phyloP scores from a whole-genome alignment of 2,113 vertebrate species.

The Sterrhoptilus dennistouni region DNA sequence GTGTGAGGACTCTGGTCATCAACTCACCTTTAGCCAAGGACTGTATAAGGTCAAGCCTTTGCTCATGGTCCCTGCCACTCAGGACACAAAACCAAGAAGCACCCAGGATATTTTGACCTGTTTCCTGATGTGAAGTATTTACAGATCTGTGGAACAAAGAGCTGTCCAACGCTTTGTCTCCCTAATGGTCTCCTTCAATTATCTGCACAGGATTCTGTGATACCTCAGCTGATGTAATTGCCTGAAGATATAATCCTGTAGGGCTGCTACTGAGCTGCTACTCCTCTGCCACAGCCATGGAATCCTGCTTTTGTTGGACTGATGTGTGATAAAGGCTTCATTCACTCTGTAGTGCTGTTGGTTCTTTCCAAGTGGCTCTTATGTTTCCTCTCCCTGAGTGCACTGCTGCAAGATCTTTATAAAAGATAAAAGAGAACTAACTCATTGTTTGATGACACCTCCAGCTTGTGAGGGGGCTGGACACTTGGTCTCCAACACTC shows the following conservation, averaged over 20 bases:
- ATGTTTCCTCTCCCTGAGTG: neutral
- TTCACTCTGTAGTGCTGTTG: conserved; percentile 26
- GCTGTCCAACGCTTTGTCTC: neutral
- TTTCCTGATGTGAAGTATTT: neutral
- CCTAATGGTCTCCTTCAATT: neutral
- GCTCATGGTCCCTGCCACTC: neutral
- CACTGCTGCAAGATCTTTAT: neutral
- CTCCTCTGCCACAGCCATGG: neutral
- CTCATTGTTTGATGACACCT: conserved; percentile 13
- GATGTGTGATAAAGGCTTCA: neutral
- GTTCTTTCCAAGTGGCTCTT: conserved; percentile 40
- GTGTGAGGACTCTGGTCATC: fast-evolving
- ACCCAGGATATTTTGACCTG: neutral
- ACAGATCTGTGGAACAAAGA: neutral
- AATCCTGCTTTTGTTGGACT: neutral
- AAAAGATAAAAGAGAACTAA: conserved; percentile 10
- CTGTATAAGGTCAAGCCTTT: neutral
- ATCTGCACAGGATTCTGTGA: neutral
- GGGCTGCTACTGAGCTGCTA: neutral
- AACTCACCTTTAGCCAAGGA: neutral
- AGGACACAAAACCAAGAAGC: neutral
- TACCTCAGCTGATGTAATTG: neutral
- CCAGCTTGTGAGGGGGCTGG: neutral
- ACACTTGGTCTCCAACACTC: neutral
- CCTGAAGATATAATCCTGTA: neutral